Conservation (phyloP, 30 jellyfish, hydroid and myxozoan species). For the Haliclystus octoradiatus region DNA sequence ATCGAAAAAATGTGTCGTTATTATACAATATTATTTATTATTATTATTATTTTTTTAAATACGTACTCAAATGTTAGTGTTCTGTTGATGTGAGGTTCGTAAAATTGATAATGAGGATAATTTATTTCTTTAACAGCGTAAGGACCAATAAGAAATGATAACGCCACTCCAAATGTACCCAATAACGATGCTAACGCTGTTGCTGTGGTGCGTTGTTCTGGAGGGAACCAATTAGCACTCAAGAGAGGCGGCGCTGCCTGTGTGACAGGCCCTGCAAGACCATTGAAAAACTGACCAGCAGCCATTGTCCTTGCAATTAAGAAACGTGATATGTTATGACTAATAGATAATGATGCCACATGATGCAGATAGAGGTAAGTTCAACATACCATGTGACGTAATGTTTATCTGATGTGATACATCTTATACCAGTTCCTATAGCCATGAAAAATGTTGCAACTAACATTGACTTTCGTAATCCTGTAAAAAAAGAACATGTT, state of each 20-base stretch:
- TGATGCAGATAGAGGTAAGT: neutral
- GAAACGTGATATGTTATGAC: neutral
- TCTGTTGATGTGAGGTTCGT: neutral
- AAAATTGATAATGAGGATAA: neutral
- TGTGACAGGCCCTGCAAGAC: slow-evolving; percentile 42
- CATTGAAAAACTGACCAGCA: slow-evolving; percentile 43
- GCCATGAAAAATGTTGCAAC: slow-evolving; percentile 18
- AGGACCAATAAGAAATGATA: slow-evolving; percentile 31
- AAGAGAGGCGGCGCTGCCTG: slow-evolving; percentile 37
- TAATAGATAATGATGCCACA: neutral
- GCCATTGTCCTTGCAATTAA: slow-evolving; percentile 25
- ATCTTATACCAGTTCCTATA: slow-evolving; percentile 18
- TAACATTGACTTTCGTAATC: slow-evolving; percentile 12
- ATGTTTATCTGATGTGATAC: slow-evolving; percentile 6
- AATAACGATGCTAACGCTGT: slow-evolving; percentile 31
- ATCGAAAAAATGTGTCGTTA: too few relatives aligned
- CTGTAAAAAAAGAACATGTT: slow-evolving; percentile 1
- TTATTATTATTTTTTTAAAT: too few relatives aligned
- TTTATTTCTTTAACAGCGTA: slow-evolving; percentile 16
- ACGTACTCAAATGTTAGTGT: too few relatives aligned
- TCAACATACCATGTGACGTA: slow-evolving; percentile 21
- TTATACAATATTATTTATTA: too few relatives aligned
- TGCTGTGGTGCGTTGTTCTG: slow-evolving; percentile 36
- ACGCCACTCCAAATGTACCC: slow-evolving; percentile 26
- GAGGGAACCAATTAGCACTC: slow-evolving; percentile 27